Conservation (phyloP, 2,797 vertebrate species). For the Pelodytes ibericus region DNA sequence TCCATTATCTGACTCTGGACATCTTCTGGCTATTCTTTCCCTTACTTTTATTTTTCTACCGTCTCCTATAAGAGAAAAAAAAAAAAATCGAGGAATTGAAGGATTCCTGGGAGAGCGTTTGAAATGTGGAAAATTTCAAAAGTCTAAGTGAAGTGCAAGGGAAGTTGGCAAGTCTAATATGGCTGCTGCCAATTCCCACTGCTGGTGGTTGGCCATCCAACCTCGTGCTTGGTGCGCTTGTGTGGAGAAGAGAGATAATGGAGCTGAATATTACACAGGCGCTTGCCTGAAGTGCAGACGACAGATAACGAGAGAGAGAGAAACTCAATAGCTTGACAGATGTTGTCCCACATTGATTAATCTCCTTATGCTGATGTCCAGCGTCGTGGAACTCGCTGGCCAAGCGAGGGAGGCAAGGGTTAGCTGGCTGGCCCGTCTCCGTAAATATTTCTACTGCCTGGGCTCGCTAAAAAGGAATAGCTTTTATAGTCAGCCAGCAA, state of each 20-base stretch:
- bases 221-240: conserved; percentile 7
- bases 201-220: conserved; percentile 22
- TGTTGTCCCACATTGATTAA: conserved; percentile 76
- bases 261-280: conserved; percentile 77
- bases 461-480: background rate
- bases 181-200: conserved; percentile 22
- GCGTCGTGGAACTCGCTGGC: conserved; percentile 57
- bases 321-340: conserved; percentile 76
- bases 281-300: conserved; percentile 69
- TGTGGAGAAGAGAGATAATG: conserved; percentile 71
- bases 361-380: conserved; percentile 63
- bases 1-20: no score
- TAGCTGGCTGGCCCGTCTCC: background rate
- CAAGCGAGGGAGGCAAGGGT: background rate
- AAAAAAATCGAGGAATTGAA: background rate
- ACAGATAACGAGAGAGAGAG: conserved; percentile 68
- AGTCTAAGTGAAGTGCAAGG: conserved; percentile 41
- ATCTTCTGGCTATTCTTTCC: no score
- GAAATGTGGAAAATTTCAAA: background rate
- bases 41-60: no score
- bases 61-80: no score
- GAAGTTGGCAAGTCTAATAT: conserved; percentile 11
- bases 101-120: background rate
- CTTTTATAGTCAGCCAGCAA: conserved; percentile 4
- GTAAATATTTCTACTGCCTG: background rate